Evolutionary conservation across 1,140 invertebrate species (phyloP), one percentile per base, ranked within the genome.

Genomic region (Globodera rostochiensis): DNA sequence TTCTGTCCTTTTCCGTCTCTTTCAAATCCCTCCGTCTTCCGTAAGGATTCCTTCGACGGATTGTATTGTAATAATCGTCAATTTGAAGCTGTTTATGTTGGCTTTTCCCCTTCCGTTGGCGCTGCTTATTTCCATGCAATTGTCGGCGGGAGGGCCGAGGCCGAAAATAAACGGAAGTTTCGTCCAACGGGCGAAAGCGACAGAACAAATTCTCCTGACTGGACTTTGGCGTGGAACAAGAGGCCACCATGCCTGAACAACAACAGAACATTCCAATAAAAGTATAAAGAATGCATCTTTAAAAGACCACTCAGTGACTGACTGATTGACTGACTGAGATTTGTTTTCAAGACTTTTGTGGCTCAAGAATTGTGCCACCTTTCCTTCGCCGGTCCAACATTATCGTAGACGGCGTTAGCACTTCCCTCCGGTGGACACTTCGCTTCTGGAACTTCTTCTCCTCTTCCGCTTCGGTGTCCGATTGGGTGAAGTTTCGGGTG

Each of bases 391-490:
- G 13, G 69, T 71, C 69, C 69, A 25, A 47, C 36, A 15, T 71
- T n/a, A 71, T 36, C n/a, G 25, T 47, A 9, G 25, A 13, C 25
- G 69, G 25, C 13, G 69, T 71, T 19, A 71, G 36, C 69, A 71
- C 25, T 25, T 64, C 57, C 19, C 25, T 71, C 5, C 69, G 69
- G 36, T 71, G 21, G 69, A 71, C 69, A 11, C 25, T 47, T 71
- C 69, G 69, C 69, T 47, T 74, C 73, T 21, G 66, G n/a, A 45
- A 47, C 73, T 71, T 45, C 21, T 71, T 79, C 77, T 79, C 77
- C 46, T 79, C 77, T 53, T 79, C 77, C 67, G 67, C 77, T 71
- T 79, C 77, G 15, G 77, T 79, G 66, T 79, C 77, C 67, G 77
- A 79, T 46, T 79, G 77, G 9, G 77, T 79, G 67, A 67, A 79